Evolutionary conservation across 2,888 invertebrate species (phyloP), one percentile per base, ranked within the genome.

Genomic region (Protodeltote pygarga): DNA sequence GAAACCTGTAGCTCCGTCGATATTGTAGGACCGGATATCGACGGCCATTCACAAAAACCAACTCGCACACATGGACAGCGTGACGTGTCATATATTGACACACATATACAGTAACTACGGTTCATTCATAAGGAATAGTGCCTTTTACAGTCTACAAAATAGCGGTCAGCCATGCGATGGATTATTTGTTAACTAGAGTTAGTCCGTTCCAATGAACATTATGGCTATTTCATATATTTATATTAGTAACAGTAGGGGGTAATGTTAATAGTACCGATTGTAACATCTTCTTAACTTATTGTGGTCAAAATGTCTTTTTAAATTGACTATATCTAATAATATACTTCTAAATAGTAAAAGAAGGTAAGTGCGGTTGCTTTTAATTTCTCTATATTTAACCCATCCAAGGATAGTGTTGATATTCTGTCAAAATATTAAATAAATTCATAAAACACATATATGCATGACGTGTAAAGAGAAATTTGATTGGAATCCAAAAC

Each of bases 41-140:
- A 74, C 75, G 87, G 79, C 84, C 92, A 92, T 92, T 92, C 92
- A 92, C 89, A 90, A 92, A 91, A 91, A 85, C 71, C 58, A 61
- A 80, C 78, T 65, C 75, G 58, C 85, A 75, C 84, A 81, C 84
- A 73, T 58, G 59, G 68, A 66, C 32, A 62, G 42, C 48, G 61
- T 49, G 57, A 63, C 70, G 54, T 58, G 63, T 73, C 51, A 69
- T 64, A 62, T 76, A 73, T 72, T 54, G 39, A 71, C 81, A 81
- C 85, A 81, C 77, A 75, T 75, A 66, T 62, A 58, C 77, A 77
- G 75, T 78, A 77, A 82, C 74, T 71, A 77, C 80, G 73, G 77
- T 85, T 85, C 92, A 91, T 92, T 91, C 92, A 91, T 90, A 82
- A 88, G 79, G 75, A 79, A 79, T 83, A 83, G 79, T 79, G 71